Percentiles rank a stretch among this genome's conserved stretches.
Evolutionary conservation across 2,797 vertebrate genomes (phyloP).

Genomic region (Botia almorhae): DNA sequence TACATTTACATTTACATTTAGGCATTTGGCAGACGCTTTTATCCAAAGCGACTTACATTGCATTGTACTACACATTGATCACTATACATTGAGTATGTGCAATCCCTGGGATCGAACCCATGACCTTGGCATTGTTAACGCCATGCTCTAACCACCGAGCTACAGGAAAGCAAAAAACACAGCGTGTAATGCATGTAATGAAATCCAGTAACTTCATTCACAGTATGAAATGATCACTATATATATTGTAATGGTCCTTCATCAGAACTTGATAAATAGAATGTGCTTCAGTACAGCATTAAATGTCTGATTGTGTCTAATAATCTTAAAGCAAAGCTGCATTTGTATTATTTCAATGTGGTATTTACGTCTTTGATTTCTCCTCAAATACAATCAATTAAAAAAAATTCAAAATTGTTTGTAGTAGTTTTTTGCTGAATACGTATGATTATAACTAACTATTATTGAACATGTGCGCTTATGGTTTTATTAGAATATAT

Average conservation of each 20-base stretch:
- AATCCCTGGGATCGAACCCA: too few species aligned
- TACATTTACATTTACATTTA: too few species aligned
- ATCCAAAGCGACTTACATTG: too few species aligned
- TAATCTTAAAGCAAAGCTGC: background rate
- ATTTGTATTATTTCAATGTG: background rate
- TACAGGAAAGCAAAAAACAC: too few species aligned
- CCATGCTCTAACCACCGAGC: too few species aligned
- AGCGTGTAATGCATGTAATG: conserved; percentile 34
- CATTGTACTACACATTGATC: too few species aligned
- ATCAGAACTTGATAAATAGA: conserved; percentile 13
- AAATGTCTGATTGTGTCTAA: background rate
- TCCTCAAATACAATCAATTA: too few species aligned
- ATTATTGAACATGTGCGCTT: background rate
- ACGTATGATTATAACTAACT: background rate
- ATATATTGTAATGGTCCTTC: conserved; percentile 53
- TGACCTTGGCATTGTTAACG: too few species aligned
- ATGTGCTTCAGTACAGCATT: conserved; percentile 5
- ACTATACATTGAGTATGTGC: too few species aligned
- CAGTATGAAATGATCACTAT: conserved; percentile 33
- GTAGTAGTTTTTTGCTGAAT: background rate
- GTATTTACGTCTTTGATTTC: background rate
- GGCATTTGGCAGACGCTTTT: too few species aligned
- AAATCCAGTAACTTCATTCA: conserved; percentile 50
- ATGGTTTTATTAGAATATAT: background rate
- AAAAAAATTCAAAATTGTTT: too few species aligned